phyloP scores from a whole-genome alignment of 2,113 vertebrate genomes.

The Polypterus senegalus region DNA sequence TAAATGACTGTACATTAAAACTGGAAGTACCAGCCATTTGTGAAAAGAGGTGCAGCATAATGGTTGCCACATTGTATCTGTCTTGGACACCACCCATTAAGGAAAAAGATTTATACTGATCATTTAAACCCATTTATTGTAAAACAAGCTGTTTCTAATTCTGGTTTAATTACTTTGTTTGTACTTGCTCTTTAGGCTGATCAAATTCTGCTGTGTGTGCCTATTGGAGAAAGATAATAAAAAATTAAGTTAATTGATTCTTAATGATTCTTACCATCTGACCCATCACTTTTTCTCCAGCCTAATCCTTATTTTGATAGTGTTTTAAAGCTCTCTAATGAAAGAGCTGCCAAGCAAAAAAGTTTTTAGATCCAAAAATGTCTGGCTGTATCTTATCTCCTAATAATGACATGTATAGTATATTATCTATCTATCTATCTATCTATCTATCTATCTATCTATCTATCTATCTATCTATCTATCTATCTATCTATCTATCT shows the following conservation, averaged over 20 bases:
- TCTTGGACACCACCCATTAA: not conserved
- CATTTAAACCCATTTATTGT: slow-evolving; percentile 1
- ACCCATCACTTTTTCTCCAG: not conserved
- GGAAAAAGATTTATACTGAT: not conserved
- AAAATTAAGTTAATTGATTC: slow-evolving; percentile 5
- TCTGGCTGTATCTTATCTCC: too few species aligned
- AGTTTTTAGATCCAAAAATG: not conserved
- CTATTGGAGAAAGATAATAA: not conserved
- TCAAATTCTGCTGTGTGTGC: slow-evolving; percentile 1
- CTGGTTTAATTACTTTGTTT: slow-evolving; percentile 1
- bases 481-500: too few species aligned
- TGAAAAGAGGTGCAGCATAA: too few species aligned
- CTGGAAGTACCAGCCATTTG: too few species aligned
- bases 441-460: slow-evolving; percentile 1
- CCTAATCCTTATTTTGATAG: slow-evolving; percentile 1
- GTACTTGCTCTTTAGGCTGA: not conserved
- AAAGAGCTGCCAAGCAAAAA: not conserved
- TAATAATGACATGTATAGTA: too few species aligned
- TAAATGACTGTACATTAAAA: too few species aligned
- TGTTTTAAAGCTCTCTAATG: not conserved
- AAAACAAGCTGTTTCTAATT: slow-evolving; percentile 6
- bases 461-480: not conserved
- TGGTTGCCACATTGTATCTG: too few species aligned
- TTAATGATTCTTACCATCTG: not conserved
- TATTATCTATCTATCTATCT: not conserved